Evolutionary conservation across 1,140 invertebrate species (phyloP), one percentile per base, ranked within the genome.

Genomic region (Drosophila azteca): DNA sequence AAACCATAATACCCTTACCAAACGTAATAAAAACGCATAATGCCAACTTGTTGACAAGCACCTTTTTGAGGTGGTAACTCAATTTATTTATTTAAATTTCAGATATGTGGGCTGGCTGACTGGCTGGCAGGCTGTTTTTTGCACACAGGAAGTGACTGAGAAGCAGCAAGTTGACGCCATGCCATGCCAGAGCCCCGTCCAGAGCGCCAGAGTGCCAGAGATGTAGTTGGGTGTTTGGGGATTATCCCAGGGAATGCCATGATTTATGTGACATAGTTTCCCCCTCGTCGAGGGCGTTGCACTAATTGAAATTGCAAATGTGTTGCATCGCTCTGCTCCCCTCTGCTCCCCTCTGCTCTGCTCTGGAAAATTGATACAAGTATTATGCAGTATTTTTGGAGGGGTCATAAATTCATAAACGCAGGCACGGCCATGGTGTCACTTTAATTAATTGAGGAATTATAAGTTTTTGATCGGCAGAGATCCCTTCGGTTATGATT

Each of bases 271-370:
- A 88, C 79, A 88, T 73, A 88, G 64, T 88, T 88, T 57, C 39
- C 44, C 63, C 15, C 31, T 8, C 31, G 39, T 69, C 52, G 53
- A 67, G 76, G 83, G 79, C 79, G 83, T 83, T 88, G 84, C 79
- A 88, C 81, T 88, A 88, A 88, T 88, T 88, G 84, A 88, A 88
- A 88, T 88, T 88, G 83, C 83, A 89, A 88, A 88, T 88, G 60
- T 73, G 69, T 49, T 31, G 65, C n/a, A n/a, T n/a, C 44, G 31
- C 31, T 31, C 7, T 8, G 31, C 31, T 35, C 3, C 43, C n/a
- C n/a, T n/a, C n/a, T n/a, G n/a, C n/a, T n/a, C n/a, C n/a, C n/a
- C n/a, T n/a, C n/a, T n/a, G n/a, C n/a, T n/a, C n/a, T n/a, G 52
- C 66, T 41, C 52, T 41, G 62, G 22, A 65, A 72, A 87, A 83